Evolutionary conservation across 2,113 vertebrate genomes (phyloP).

Genomic region (Myocastor coypus): DNA sequence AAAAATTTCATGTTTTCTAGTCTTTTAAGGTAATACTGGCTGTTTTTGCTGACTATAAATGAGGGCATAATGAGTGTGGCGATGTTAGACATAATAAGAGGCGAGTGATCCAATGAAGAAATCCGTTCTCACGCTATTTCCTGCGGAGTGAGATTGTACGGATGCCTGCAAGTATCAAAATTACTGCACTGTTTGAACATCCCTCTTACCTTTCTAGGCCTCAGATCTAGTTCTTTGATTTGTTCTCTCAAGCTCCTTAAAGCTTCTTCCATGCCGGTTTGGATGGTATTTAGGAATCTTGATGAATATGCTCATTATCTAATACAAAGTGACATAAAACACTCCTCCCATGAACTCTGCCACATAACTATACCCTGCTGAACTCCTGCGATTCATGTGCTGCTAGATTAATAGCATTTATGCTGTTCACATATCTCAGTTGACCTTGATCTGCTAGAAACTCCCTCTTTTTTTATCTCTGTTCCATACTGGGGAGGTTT

Average conservation of each 20-base stretch:
- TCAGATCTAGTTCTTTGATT: slow-evolving; percentile 87
- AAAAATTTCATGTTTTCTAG: slow-evolving; percentile 62
- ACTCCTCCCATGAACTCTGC: slow-evolving; percentile 85
- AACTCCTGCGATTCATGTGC: slow-evolving; percentile 84
- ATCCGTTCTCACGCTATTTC: slow-evolving; percentile 88
- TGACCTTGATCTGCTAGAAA: slow-evolving; percentile 89
- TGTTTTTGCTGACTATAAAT: slow-evolving; percentile 77
- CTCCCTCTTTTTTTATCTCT: slow-evolving; percentile 88
- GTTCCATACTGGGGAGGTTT: slow-evolving; percentile 88
- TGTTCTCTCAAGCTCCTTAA: slow-evolving; percentile 86
- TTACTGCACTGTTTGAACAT: slow-evolving; percentile 86
- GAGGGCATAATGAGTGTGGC: slow-evolving; percentile 82
- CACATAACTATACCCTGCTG: slow-evolving; percentile 83
- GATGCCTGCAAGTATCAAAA: slow-evolving; percentile 83
- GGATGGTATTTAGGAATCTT: slow-evolving; percentile 86
- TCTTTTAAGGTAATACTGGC: slow-evolving; percentile 74
- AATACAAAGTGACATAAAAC: slow-evolving; percentile 89
- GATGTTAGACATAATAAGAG: slow-evolving; percentile 83
- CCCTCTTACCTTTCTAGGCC: slow-evolving; percentile 88
- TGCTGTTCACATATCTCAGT: slow-evolving; percentile 89
- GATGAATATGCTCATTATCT: slow-evolving; percentile 89
- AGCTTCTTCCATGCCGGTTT: slow-evolving; percentile 85
- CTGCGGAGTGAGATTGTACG: slow-evolving; percentile 86
- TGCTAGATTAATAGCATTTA: slow-evolving; percentile 89
- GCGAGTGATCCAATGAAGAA: slow-evolving; percentile 76